Evolutionary conservation across 2,797 vertebrate genomes (phyloP).

Genomic region (Poeciliopsis paucimaculata): DNA sequence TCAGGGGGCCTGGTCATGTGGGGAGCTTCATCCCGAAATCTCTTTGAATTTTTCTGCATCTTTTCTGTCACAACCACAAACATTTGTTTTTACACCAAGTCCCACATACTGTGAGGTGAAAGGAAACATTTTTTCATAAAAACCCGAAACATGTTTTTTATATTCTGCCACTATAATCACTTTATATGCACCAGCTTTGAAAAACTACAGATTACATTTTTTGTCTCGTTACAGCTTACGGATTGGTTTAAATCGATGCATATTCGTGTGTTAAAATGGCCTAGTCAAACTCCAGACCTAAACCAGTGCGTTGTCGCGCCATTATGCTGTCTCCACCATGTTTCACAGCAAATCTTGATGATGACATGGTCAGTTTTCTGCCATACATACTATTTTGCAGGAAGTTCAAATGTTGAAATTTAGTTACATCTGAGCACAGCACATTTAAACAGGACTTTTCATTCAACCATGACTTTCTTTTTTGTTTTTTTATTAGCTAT

Average conservation of each 20-base stretch:
- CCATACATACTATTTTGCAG: not conserved
- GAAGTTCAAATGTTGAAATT: not conserved
- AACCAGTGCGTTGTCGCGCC: not conserved
- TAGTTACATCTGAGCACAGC: not conserved
- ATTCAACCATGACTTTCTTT: not conserved
- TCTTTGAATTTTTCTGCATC: not conserved
- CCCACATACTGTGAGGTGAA: not conserved
- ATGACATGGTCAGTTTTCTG: not conserved
- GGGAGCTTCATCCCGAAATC: conserved; percentile 1
- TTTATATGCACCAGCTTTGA: not conserved
- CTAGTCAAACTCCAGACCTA: not conserved
- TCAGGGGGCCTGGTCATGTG: conserved; percentile 49
- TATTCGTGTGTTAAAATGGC: not conserved
- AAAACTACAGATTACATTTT: not conserved
- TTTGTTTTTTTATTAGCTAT: not conserved
- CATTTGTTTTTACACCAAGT: not conserved
- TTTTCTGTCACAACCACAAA: not conserved
- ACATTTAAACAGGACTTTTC: not conserved
- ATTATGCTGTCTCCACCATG: not conserved
- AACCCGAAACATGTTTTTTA: not conserved
- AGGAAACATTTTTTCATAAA: not conserved
- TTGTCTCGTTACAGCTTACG: not conserved
- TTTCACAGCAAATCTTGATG: not conserved
- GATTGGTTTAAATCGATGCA: not conserved
- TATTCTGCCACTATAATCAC: not conserved